Evolutionary conservation across 92 coral and sea anemone species (phyloP).

Genomic region (Zoanthus gigantus): DNA sequence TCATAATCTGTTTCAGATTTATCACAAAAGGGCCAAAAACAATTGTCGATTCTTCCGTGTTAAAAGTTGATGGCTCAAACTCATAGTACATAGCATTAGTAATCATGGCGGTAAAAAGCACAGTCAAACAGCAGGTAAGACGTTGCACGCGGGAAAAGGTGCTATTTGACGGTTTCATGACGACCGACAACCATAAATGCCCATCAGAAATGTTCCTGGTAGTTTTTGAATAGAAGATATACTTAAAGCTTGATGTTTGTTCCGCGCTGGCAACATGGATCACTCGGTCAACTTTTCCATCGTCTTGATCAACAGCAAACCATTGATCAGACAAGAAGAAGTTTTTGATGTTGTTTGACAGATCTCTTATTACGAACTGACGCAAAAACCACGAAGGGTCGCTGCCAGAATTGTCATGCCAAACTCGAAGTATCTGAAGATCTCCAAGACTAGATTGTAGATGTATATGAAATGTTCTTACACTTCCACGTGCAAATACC

Average conservation of each 20-base stretch:
- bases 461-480: constrained; percentile 62
- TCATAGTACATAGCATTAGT: constrained; percentile 71
- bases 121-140: constrained; percentile 59
- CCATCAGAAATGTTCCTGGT: constrained; percentile 74
- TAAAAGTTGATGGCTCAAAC: constrained; percentile 15
- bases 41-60: constrained; percentile 10
- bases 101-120: constrained; percentile 59
- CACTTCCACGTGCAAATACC: constrained; percentile 75
- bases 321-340: constrained; percentile 81
- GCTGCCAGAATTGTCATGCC: constrained; percentile 89
- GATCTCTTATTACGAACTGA: constrained; percentile 71
- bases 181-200: constrained; percentile 82
- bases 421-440: constrained; percentile 69
- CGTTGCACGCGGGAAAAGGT: constrained; percentile 77
- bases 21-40: constrained; percentile 57
- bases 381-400: constrained; percentile 81
- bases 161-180: constrained; percentile 74
- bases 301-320: constrained; percentile 85
- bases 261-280: constrained; percentile 67
- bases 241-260: constrained; percentile 72
- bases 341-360: constrained; percentile 61
- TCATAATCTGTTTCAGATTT: constrained; percentile 53
- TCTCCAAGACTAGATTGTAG: constrained; percentile 76
- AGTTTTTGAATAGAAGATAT: constrained; percentile 72
- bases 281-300: constrained; percentile 70